Conservation (phyloP, 2,797 vertebrate genomes). For the Emys orbicularis region DNA sequence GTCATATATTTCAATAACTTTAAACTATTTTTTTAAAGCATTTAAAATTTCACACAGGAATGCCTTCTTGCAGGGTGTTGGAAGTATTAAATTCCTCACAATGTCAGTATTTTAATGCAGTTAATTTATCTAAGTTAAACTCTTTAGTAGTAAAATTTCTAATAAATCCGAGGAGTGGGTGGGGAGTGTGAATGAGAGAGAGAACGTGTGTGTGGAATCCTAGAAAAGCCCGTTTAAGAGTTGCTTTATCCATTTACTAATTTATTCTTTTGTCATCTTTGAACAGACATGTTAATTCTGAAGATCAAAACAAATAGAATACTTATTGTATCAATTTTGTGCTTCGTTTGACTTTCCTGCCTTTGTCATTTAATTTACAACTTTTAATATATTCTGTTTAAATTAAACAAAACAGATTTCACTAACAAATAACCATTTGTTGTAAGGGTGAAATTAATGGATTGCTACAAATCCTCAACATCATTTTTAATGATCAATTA, state of each 20-base stretch:
- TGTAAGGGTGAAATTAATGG: slow-evolving; percentile 24
- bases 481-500: slow-evolving; percentile 49
- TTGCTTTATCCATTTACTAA: slow-evolving; percentile 70
- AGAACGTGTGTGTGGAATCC: neutral
- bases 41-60: slow-evolving; percentile 72
- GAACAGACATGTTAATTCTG: slow-evolving; percentile 62
- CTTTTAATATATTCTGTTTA: slow-evolving; percentile 47
- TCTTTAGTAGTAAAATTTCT: slow-evolving; percentile 65
- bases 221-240: slow-evolving; percentile 38
- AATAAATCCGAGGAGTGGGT: slow-evolving; percentile 53
- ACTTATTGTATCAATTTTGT: slow-evolving; percentile 56
- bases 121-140: slow-evolving; percentile 80
- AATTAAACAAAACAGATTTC: slow-evolving; percentile 38
- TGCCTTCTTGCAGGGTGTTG: slow-evolving; percentile 60
- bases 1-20: slow-evolving; percentile 59
- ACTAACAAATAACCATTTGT: slow-evolving; percentile 24
- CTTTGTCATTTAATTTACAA: slow-evolving; percentile 64
- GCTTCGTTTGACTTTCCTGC: slow-evolving; percentile 68
- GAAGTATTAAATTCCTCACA: slow-evolving; percentile 77
- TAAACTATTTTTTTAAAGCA: slow-evolving; percentile 72
- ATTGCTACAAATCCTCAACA: slow-evolving; percentile 60
- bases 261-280: slow-evolving; percentile 75
- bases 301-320: slow-evolving; percentile 64
- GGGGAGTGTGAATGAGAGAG: neutral
- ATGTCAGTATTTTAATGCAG: slow-evolving; percentile 79